A percentile compares a stretch with the other conserved stretches of the same genome.
Evolutionary conservation across 2,888 invertebrate species (phyloP).

Genomic region (Acanthosepion esculentum): DNA sequence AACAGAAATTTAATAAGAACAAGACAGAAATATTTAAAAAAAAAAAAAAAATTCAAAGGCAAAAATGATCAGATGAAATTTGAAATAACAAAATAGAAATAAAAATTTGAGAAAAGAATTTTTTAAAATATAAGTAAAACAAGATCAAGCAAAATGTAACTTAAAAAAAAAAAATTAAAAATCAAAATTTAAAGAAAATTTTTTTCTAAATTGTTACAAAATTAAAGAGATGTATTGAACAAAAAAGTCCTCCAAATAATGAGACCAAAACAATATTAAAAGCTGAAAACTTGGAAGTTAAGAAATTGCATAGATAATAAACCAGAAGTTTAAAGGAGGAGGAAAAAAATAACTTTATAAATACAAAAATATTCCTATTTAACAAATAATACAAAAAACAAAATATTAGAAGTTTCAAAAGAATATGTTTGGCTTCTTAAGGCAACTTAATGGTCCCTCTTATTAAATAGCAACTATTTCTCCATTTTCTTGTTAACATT

Average conservation of each 20-base stretch:
- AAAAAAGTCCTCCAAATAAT: background rate
- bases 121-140: background rate
- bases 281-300: background rate
- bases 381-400: background rate
- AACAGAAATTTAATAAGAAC: background rate
- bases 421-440: background rate
- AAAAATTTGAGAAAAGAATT: background rate
- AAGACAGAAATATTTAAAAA: background rate
- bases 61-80: background rate
- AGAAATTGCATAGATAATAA: background rate
- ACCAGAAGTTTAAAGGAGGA: background rate
- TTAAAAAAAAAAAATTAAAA: background rate
- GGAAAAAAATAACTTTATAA: background rate
- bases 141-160: background rate
- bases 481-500: background rate
- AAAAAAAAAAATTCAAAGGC: too few relatives aligned
- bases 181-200: background rate
- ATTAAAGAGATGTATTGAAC: background rate
- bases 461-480: background rate
- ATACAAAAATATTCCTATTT: background rate
- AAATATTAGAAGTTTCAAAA: background rate
- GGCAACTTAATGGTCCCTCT: slow-evolving; percentile 33
- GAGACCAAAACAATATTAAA: background rate
- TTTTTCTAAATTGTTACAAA: background rate
- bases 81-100: too few relatives aligned